phyloP scores from a whole-genome alignment of 2,797 vertebrate species.

The Salmo trutta region DNA sequence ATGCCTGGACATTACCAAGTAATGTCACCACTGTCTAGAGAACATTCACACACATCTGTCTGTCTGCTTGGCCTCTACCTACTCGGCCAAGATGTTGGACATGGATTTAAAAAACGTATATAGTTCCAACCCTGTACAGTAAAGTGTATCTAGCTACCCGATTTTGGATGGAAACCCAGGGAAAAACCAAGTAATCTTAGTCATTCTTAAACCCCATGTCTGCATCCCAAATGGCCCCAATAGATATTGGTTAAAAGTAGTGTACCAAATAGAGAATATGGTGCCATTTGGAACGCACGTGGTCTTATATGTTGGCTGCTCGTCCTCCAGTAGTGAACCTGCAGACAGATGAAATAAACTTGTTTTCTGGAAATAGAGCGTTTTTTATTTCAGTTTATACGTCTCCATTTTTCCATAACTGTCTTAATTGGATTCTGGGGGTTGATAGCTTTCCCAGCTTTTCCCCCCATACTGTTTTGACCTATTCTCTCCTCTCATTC shows the following conservation, averaged over 20 bases:
- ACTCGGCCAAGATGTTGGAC: constrained; percentile 8
- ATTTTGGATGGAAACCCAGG: constrained; percentile 19
- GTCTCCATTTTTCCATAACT: constrained; percentile 63
- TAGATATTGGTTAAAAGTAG: not conserved
- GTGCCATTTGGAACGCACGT: not conserved
- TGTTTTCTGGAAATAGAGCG: constrained; percentile 50
- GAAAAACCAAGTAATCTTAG: constrained; percentile 29
- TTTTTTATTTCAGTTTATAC: constrained; percentile 30
- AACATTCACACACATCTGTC: constrained; percentile 11
- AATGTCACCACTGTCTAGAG: not conserved
- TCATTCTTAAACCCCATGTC: not conserved
- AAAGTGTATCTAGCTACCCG: constrained; percentile 19
- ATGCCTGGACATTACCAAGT: not conserved
- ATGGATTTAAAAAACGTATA: constrained; percentile 18
- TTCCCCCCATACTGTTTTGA: constrained; percentile 42
- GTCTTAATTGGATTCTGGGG: constrained; percentile 63
- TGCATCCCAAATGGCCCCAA: too few relatives aligned
- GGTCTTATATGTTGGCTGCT: constrained; percentile 19
- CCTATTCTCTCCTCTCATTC: constrained; percentile 18
- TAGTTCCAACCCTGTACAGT: constrained; percentile 14
- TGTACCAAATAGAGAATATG: not conserved
- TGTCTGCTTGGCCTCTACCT: constrained; percentile 13
- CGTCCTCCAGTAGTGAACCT: constrained; percentile 37
- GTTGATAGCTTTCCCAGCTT: constrained; percentile 69
- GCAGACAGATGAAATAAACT: constrained; percentile 59